Evolutionary conservation across 2,888 invertebrate genomes (phyloP), one percentile per base, ranked within the genome.

Genomic region (Apamea sordens): DNA sequence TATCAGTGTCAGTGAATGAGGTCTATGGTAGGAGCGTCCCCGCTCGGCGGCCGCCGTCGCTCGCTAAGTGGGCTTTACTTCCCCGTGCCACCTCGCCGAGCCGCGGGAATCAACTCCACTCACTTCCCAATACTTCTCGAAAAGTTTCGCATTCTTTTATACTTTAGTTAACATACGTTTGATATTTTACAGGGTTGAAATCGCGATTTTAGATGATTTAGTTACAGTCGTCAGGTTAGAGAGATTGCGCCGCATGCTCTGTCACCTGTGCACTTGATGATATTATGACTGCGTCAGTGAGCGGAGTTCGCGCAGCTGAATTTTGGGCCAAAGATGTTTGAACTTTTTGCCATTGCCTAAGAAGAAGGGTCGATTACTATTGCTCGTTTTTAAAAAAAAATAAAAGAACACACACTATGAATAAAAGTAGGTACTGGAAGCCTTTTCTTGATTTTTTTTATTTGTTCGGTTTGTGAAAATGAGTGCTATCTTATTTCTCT

Each of bases 11-110:
- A 47, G 79, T 63, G 84, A 73, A 67, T 74, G 68, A 61, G 8
- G 3, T 1, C 28, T 13, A 3, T 85, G 36, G 83, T 82, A 76
- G 69, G 73, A 65, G 56, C 32, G 21, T 65, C n/a, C 6, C 36
- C 59, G 71, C 50, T 64, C 13, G 15, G 73, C 15, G 53, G 28
- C 56, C 18, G 56, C 65, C 63, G 69, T 41, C 69, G 13, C 76
- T 65, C 41, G 63, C 63, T 79, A 79, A 85, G 83, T 86, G 75
- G 75, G n/a, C 73, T 79, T 65, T 73, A 86, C 85, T 86, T 86
- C 50, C 53, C 53, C 59, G 47, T n/a, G 70, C 41, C 64, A 83
- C 72, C 74, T 75, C 50, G 36, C 28, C 50, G n/a, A 59, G 63
- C 11, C 36, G 8, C 59, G 59, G 70, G 79, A 75, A 80, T 80